phyloP scores from a whole-genome alignment of 2,888 invertebrate genomes.

The Sinotaia quadrata region DNA sequence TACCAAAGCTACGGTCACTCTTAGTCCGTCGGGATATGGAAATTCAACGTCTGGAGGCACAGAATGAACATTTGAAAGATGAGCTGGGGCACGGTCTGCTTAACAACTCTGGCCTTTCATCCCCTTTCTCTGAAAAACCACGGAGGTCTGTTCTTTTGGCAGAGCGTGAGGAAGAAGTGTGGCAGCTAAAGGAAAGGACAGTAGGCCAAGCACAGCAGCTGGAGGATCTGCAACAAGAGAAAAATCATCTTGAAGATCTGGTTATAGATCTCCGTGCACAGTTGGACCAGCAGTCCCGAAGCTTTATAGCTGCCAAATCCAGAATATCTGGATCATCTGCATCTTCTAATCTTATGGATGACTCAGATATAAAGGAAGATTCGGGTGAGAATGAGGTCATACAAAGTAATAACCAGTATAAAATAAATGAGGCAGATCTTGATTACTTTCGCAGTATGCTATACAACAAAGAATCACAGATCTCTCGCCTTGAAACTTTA shows the following conservation, averaged over 20 bases:
- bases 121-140: conserved; percentile 7
- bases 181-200: conserved; percentile 22
- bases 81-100: conserved; percentile 12
- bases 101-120: conserved; percentile 19
- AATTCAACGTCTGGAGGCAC: conserved; percentile 17
- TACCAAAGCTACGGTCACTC: conserved; percentile 17
- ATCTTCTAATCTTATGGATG: background rate
- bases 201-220: conserved; percentile 14
- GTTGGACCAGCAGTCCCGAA: background rate
- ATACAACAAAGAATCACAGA: conserved; percentile 21
- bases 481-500: conserved; percentile 20
- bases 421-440: conserved; percentile 11
- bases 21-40: conserved; percentile 23
- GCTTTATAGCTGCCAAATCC: background rate
- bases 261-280: conserved; percentile 11
- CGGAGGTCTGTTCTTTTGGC: conserved; percentile 14
- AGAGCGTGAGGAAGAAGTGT: conserved; percentile 24
- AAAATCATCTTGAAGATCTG: conserved; percentile 14
- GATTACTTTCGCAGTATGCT: conserved; percentile 16
- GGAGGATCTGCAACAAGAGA: conserved; percentile 21
- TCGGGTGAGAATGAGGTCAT: background rate
- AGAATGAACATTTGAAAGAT: conserved; percentile 22
- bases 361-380: background rate
- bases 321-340: background rate
- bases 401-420: background rate